These are phyloP conservation scores for Agrenia bidenticulata DNA, from an alignment of 2,888 invertebrate genomes.

Conservation along the genomic window DNA sequence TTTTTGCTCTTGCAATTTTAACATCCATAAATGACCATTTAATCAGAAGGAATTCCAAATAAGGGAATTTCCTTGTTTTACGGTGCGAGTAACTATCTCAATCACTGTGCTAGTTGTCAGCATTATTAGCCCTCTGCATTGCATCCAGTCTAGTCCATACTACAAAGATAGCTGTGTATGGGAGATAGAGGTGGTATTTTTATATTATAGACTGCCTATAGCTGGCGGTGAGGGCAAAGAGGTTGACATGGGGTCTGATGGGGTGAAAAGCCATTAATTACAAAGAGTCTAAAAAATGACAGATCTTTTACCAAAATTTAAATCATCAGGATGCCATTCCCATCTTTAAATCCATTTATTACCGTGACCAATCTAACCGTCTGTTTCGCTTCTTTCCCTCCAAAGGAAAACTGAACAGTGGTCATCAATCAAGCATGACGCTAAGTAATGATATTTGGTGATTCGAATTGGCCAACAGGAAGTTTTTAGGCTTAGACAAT, in stretches of 20 bases:
- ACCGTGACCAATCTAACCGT: neutral
- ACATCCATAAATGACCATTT: constrained; percentile 24
- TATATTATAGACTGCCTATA: neutral
- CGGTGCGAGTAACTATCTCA: constrained; percentile 7
- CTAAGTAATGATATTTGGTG: neutral
- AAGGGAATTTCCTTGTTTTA: constrained; percentile 16
- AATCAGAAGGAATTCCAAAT: constrained; percentile 17
- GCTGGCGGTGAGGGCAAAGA: constrained; percentile 9
- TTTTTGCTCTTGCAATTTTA: constrained; percentile 2
- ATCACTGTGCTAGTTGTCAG: constrained; percentile 3
- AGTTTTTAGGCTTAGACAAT: neutral
- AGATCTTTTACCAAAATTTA: constrained; percentile 20
- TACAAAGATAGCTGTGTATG: no score
- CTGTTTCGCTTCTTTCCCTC: no score
- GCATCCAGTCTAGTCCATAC: no score
- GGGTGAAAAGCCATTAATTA: constrained; percentile 25
- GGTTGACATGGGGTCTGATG: constrained; percentile 21
- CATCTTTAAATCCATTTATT: neutral
- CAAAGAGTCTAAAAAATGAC: constrained; percentile 7
- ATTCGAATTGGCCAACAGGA: neutral
- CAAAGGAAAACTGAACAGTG: no score
- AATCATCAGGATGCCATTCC: neutral
- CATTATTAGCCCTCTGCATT: no score
- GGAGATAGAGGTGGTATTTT: no score
- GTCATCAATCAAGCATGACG: constrained; percentile 5